Evolutionary conservation across 2,888 invertebrate genomes (phyloP).

Genomic region (Gymnoscelis rufifasciata): DNA sequence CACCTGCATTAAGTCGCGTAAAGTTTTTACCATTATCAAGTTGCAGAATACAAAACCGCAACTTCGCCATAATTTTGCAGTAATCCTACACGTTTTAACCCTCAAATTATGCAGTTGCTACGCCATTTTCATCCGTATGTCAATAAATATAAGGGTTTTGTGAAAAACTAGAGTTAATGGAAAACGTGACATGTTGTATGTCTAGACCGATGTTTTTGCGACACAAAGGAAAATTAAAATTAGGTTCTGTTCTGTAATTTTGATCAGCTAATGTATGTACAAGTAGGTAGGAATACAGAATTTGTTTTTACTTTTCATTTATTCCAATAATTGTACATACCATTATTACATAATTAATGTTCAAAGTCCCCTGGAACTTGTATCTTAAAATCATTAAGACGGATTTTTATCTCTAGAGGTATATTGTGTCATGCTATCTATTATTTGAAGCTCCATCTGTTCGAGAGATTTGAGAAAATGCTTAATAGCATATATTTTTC

Average conservation of each 20-base stretch:
- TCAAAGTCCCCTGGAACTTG: too few relatives aligned
- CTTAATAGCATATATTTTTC: too few relatives aligned
- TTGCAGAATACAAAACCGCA: conserved; percentile 31
- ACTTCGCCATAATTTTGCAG: conserved; percentile 33
- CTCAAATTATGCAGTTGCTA: conserved; percentile 18
- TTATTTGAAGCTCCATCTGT: too few relatives aligned
- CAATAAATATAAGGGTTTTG: conserved; percentile 9
- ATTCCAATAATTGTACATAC: too few relatives aligned
- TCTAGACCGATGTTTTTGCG: conserved; percentile 31
- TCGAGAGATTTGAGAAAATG: too few relatives aligned
- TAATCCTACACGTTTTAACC: conserved; percentile 31
- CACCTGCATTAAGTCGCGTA: conserved; percentile 21
- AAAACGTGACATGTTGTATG: conserved; percentile 33
- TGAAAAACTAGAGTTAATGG: conserved; percentile 24
- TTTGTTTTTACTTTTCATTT: too few relatives aligned
- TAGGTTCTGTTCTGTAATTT: conserved; percentile 23
- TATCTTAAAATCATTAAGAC: too few relatives aligned
- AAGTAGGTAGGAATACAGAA: too few relatives aligned
- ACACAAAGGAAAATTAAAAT: conserved; percentile 30
- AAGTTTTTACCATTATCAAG: conserved; percentile 24
- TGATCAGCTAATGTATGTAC: conserved; percentile 4
- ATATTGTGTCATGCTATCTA: too few relatives aligned
- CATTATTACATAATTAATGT: too few relatives aligned
- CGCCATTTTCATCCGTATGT: conserved; percentile 14
- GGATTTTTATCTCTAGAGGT: too few relatives aligned